Evolutionary conservation across 2,113 vertebrate genomes (phyloP).

Genomic region (Thalassarche chlororhynchos): DNA sequence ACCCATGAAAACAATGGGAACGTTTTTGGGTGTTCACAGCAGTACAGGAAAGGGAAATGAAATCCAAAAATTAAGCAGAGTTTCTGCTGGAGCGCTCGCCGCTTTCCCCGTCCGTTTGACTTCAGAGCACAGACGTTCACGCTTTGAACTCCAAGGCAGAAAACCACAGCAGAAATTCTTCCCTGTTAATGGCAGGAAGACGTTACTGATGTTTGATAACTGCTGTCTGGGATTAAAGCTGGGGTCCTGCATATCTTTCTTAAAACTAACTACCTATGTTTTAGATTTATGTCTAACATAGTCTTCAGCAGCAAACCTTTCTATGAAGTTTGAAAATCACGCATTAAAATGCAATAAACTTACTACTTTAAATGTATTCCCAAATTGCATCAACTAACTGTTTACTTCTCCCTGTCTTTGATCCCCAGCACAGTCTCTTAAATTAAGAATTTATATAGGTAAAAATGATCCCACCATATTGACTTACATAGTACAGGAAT

Average conservation of each 20-base stretch:
- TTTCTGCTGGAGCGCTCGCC: neutral
- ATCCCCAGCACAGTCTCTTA: neutral
- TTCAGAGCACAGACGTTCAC: neutral
- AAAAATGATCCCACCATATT: neutral
- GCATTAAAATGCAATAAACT: neutral
- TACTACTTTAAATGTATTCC: neutral
- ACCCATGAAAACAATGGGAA: neutral
- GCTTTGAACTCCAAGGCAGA: neutral
- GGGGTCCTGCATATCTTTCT: neutral
- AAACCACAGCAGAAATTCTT: neutral
- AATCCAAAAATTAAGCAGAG: neutral
- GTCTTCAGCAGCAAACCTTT: neutral
- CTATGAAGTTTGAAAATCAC: neutral
- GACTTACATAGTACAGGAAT: neutral
- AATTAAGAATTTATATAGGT: neutral
- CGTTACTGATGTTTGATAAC: neutral
- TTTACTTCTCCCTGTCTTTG: neutral
- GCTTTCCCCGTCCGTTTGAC: rapidly evolving
- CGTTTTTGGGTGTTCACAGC: neutral
- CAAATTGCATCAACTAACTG: neutral
- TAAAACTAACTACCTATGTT: neutral
- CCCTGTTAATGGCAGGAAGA: neutral
- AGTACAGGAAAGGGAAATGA: neutral
- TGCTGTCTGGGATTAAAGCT: neutral
- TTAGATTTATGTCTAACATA: neutral